phyloP scores from a whole-genome alignment of 2,888 invertebrate genomes.

The Choristoneura rosaceana region DNA sequence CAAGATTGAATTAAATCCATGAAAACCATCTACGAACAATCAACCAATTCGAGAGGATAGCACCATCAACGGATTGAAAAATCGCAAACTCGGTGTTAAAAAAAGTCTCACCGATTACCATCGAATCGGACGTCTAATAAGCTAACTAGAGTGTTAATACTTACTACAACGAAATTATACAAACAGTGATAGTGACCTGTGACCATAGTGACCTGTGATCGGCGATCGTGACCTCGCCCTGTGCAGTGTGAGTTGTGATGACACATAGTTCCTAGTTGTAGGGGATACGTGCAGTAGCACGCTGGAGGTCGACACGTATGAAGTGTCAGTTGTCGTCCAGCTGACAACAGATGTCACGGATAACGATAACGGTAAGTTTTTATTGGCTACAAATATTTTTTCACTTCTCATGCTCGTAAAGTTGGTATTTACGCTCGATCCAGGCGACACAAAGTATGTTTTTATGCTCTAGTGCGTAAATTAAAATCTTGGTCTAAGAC shows the following conservation, averaged over 20 bases:
- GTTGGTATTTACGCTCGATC: too few species aligned
- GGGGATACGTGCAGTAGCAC: slow-evolving; percentile 59
- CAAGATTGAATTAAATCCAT: slow-evolving; percentile 28
- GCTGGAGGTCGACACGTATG: slow-evolving; percentile 84
- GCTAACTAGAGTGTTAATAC: neutral
- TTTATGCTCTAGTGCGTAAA: too few species aligned
- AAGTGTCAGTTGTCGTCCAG: slow-evolving; percentile 83
- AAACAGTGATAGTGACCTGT: slow-evolving; percentile 16
- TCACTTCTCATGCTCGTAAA: too few species aligned
- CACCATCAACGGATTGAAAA: neutral
- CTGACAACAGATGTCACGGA: slow-evolving; percentile 85
- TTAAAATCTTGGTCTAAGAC: too few species aligned
- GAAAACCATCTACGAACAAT: slow-evolving; percentile 31
- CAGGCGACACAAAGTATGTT: too few species aligned
- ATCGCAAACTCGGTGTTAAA: neutral
- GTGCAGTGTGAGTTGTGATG: slow-evolving; percentile 52
- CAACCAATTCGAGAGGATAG: too few species aligned
- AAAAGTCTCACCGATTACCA: neutral
- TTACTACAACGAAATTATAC: neutral
- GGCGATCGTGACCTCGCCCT: slow-evolving; percentile 26
- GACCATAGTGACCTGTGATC: slow-evolving; percentile 7
- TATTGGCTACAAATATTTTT: neutral
- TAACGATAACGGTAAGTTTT: slow-evolving; percentile 76
- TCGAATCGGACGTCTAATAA: too few species aligned
- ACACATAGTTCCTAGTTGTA: slow-evolving; percentile 50